These are phyloP conservation scores for Crypturellus tataupa DNA, from an alignment of 2,797 vertebrate species.

Conservation along the genomic window DNA sequence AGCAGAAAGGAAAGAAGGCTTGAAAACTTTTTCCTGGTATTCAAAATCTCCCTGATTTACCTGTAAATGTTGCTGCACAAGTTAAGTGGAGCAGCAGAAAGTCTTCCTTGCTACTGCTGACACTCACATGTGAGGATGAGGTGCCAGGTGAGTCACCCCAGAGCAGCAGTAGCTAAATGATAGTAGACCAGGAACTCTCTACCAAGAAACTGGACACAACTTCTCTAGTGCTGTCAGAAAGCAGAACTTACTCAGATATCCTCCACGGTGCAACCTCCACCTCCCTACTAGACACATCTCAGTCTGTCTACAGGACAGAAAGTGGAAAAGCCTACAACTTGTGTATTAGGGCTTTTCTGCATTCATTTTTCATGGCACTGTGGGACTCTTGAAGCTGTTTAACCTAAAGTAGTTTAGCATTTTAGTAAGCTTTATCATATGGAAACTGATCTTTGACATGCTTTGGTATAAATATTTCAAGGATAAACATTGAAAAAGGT, in stretches of 20 bases:
- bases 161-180: background rate
- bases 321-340: background rate
- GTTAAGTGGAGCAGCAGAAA: background rate
- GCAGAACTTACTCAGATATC: background rate
- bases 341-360: background rate
- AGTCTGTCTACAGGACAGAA: background rate
- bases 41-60: background rate
- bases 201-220: background rate
- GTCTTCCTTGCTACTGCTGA: background rate
- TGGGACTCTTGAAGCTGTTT: background rate
- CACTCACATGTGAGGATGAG: accelerated
- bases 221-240: background rate
- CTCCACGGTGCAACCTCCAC: background rate
- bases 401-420: background rate
- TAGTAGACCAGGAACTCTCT: background rate
- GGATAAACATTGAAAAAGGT: background rate
- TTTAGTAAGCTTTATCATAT: too few relatives aligned
- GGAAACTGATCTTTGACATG: background rate
- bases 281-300: background rate
- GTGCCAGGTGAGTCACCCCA: background rate
- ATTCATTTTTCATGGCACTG: background rate
- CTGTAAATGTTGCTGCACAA: background rate
- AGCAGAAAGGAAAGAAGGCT: background rate
- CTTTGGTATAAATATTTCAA: background rate
- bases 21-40: background rate